These are phyloP conservation scores for Embidobia sp. DNA, from an alignment of 2,888 invertebrate genomes.

Conservation along the genomic window DNA sequence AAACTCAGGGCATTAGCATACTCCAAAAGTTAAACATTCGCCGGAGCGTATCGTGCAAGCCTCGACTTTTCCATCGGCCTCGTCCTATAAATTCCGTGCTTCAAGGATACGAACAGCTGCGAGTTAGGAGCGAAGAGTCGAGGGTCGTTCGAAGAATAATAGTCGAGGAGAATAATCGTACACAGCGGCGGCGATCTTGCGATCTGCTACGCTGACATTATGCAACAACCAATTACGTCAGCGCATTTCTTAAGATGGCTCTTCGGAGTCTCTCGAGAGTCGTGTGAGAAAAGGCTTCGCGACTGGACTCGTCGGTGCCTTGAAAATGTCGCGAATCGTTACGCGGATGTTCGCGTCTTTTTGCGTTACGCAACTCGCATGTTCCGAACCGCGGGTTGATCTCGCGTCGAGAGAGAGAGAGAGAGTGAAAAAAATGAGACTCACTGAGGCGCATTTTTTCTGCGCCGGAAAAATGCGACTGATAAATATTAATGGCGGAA, in stretches of 20 bases:
- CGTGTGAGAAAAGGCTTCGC: constrained; percentile 41
- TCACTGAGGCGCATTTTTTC: not conserved
- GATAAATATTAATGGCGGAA: constrained; percentile 42
- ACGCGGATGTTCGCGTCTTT: constrained; percentile 17
- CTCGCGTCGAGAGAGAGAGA: too few relatives aligned
- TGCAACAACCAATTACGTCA: constrained; percentile 63
- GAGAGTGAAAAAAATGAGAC: constrained; percentile 1
- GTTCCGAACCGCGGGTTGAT: constrained; percentile 28
- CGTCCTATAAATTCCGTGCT: constrained; percentile 77
- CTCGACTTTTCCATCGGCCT: constrained; percentile 69
- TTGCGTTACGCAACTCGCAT: constrained; percentile 8
- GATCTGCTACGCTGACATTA: constrained; percentile 52
- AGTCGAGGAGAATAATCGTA: constrained; percentile 71
- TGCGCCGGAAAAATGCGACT: constrained; percentile 18
- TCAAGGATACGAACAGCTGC: constrained; percentile 74
- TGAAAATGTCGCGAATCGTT: not conserved
- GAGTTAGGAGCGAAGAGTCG: constrained; percentile 64
- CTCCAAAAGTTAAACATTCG: constrained; percentile 24
- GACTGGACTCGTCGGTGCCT: not conserved
- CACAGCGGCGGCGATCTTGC: constrained; percentile 28
- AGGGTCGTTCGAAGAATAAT: constrained; percentile 74
- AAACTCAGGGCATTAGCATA: constrained; percentile 1
- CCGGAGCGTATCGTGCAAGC: constrained; percentile 1
- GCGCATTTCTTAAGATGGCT: constrained; percentile 54
- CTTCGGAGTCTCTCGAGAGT: too few relatives aligned